phyloP scores from a whole-genome alignment of 2,888 invertebrate species.

The Rutpela maculata region DNA sequence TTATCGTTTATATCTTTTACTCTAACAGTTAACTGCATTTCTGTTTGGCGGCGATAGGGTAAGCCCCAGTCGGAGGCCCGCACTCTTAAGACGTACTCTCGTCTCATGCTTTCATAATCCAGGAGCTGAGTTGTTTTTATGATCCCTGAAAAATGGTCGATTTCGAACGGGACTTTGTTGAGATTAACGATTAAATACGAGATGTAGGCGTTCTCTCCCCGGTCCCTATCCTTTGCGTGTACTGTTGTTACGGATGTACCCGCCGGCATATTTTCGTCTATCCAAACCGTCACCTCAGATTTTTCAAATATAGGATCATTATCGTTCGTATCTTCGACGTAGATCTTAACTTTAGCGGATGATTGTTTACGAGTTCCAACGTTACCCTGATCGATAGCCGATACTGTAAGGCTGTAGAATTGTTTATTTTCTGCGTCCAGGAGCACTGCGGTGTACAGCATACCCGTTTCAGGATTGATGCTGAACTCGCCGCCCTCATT shows the following conservation, averaged over 20 bases:
- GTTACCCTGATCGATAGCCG: slow-evolving; percentile 92
- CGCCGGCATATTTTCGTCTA: slow-evolving; percentile 92
- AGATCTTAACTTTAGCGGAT: slow-evolving; percentile 92
- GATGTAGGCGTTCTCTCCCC: slow-evolving; percentile 96
- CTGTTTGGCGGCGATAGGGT: slow-evolving; percentile 93
- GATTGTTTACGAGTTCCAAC: slow-evolving; percentile 89
- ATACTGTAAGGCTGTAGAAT: slow-evolving; percentile 90
- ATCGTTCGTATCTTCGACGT: slow-evolving; percentile 94
- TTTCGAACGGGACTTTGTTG: slow-evolving; percentile 94
- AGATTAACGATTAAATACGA: slow-evolving; percentile 95
- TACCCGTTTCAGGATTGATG: slow-evolving; percentile 91
- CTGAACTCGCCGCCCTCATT: slow-evolving; percentile 93
- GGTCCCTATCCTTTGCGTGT: slow-evolving; percentile 90
- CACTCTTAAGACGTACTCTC: slow-evolving; percentile 87
- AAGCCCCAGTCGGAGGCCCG: slow-evolving; percentile 97
- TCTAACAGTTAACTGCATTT: slow-evolving; percentile 88
- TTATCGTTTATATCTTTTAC: slow-evolving; percentile 91
- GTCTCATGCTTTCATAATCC: slow-evolving; percentile 93
- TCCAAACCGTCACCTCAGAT: slow-evolving; percentile 81
- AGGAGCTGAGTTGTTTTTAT: slow-evolving; percentile 89
- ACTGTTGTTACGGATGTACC: slow-evolving; percentile 91
- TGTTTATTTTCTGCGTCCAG: slow-evolving; percentile 91
- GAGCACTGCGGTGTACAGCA: slow-evolving; percentile 87
- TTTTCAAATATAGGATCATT: slow-evolving; percentile 93
- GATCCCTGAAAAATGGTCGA: slow-evolving; percentile 94